These are phyloP conservation scores for Falcaria lacertinaria DNA, from an alignment of 2,888 invertebrate species.

Conservation along the genomic window DNA sequence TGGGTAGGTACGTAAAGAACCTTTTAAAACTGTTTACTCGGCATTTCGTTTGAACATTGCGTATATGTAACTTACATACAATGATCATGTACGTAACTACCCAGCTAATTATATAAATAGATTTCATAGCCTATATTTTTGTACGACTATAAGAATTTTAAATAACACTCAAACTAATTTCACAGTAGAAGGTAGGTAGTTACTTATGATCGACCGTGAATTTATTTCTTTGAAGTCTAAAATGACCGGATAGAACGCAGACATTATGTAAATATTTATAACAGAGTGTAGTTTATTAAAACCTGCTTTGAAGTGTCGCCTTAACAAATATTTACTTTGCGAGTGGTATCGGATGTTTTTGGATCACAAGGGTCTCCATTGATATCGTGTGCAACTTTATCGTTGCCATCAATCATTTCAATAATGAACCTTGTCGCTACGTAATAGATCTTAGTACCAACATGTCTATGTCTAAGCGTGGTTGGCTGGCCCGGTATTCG, in stretches of 20 bases:
- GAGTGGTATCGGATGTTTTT: slow-evolving; percentile 62
- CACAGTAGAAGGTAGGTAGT: too few species aligned
- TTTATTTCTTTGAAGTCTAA: neutral
- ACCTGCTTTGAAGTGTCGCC: slow-evolving; percentile 21
- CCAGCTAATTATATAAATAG: too few species aligned
- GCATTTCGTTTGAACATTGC: neutral
- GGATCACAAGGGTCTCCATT: slow-evolving; percentile 61
- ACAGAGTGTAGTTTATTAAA: neutral
- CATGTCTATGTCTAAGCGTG: slow-evolving; percentile 1
- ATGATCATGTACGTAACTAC: too few species aligned
- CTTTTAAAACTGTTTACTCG: neutral
- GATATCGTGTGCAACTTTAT: slow-evolving; percentile 38
- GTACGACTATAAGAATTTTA: too few species aligned
- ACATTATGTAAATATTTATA: neutral
- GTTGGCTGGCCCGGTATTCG: slow-evolving; percentile 14
- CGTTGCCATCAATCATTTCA: slow-evolving; percentile 2
- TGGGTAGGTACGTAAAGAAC: neutral
- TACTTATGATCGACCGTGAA: too few species aligned
- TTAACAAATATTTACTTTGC: slow-evolving; percentile 52
- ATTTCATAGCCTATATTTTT: too few species aligned
- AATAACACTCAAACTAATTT: too few species aligned
- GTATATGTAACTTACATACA: too few species aligned
- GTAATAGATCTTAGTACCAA: neutral
- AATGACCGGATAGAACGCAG: neutral
- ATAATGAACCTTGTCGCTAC: slow-evolving; percentile 13